Evolutionary conservation across 2,888 invertebrate genomes (phyloP).

Genomic region (Ashinkailepas kermadecensis): DNA sequence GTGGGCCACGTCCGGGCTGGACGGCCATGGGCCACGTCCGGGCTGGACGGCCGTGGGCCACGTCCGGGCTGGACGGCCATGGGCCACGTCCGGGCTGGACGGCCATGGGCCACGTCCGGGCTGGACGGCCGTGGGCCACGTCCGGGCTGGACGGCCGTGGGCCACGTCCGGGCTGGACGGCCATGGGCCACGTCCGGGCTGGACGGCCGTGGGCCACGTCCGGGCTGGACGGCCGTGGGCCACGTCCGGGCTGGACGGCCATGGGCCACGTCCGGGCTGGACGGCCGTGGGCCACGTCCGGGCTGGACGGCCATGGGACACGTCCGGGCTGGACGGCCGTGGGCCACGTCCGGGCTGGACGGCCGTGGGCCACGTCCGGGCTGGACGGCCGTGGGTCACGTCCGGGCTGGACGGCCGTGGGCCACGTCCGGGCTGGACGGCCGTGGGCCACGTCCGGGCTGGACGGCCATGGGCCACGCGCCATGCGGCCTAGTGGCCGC

Average conservation of each 20-base stretch:
- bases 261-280: no score
- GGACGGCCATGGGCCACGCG: neutral
- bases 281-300: slow-evolving; percentile 45
- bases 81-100: neutral
- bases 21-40: slow-evolving; percentile 45
- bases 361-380: no score
- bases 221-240: slow-evolving; percentile 52
- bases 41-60: no score
- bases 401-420: neutral
- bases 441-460: slow-evolving; percentile 33
- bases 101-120: no score
- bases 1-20: slow-evolving; percentile 40
- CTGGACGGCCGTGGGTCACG: slow-evolving; percentile 49
- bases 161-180: no score
- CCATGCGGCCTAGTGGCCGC: neutral
- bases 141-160: neutral
- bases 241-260: neutral
- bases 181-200: slow-evolving; percentile 33
- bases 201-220: no score
- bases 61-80: slow-evolving; percentile 56
- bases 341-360: neutral
- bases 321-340: slow-evolving; percentile 56
- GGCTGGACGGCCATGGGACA: no score
- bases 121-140: slow-evolving; percentile 49
- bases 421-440: no score